Evolutionary conservation across 2,888 invertebrate genomes (phyloP), one percentile per base, ranked within the genome.

Genomic region (Galerucella pusilla): DNA sequence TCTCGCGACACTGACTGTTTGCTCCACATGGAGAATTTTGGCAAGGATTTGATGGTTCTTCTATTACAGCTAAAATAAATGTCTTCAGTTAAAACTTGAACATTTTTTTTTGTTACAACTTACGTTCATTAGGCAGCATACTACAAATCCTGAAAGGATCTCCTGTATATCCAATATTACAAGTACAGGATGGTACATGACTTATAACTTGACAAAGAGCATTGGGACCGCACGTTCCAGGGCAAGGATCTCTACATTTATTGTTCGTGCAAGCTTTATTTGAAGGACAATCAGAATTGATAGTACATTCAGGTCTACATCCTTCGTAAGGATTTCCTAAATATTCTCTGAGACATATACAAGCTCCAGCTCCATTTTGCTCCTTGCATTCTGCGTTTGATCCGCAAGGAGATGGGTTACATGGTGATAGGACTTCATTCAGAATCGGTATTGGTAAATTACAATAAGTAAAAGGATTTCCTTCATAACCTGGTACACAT

Each of bases 21-120:
- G 94, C 92, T 60, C 96, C 96, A 84, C 96, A 96, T 0, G 93
- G 93, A 16, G 91, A 91, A 65, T 92, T 91, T 85, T 91, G 90
- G 82, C 94, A 94, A 45, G 91, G 85, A 75, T 87, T 84, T 63
- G 84, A 84, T 52, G 79, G 78, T 73, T 78, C 81, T 75, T 74
- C 78, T 71, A 75, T 64, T 10, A 80, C 72, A 46, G 76, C 78
- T 49, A 25, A 20, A 71, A 60, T 14, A 54, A 57, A 35, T 45
- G 7, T 45, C 4, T 54, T 42, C 16, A 60, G 28, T 52, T 28
- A 28, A 65, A 45, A n/a, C 11, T 20, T 49, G n/a, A 61, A 49
- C 28, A n/a, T 2, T 46, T 20, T 9, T 60, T 7, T 35, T 63
- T 61, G 42, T n/a, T 14, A 46, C 3, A 35, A 69, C 79, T 81